Percentiles rank a stretch among this genome's conserved stretches.
phyloP scores from a whole-genome alignment of 2,888 invertebrate genomes.

The Gastracanthus pulcherrimus region DNA sequence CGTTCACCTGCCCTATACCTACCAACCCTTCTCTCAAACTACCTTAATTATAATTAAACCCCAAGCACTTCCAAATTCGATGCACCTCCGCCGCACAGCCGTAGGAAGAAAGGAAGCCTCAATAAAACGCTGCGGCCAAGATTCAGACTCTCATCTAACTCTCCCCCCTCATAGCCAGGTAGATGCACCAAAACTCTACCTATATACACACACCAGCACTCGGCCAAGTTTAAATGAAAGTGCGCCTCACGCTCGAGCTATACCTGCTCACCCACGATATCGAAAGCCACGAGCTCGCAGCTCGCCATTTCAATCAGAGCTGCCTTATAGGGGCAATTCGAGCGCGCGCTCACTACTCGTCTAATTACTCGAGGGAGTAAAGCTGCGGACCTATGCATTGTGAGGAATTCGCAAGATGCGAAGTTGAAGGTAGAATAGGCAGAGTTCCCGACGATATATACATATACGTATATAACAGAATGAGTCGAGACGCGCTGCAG shows the following conservation, averaged over 20 bases:
- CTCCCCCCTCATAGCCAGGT: too few species aligned
- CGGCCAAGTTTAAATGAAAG: not conserved
- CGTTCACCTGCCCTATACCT: not conserved
- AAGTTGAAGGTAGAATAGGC: not conserved
- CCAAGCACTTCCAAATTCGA: too few species aligned
- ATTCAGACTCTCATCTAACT: too few species aligned
- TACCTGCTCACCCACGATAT: too few species aligned
- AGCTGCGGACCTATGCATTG: not conserved
- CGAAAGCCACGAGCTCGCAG: too few species aligned
- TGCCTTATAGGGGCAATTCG: not conserved
- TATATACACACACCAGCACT: too few species aligned
- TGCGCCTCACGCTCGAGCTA: not conserved
- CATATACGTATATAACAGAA: not conserved
- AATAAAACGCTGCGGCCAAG: too few species aligned
- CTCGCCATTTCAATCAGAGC: not conserved
- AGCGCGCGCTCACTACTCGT: not conserved
- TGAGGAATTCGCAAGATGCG: slow-evolving; percentile 9
- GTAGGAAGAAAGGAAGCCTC: too few species aligned
- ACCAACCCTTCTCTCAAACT: not conserved
- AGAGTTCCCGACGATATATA: not conserved
- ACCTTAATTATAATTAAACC: not conserved
- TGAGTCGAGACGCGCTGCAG: not conserved
- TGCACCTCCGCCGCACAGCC: too few species aligned
- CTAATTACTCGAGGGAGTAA: slow-evolving; percentile 15
- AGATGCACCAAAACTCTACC: too few species aligned